A percentile compares a stretch with the other conserved stretches of the same genome.
Evolutionary conservation across 2,113 vertebrate genomes (phyloP).

Genomic region (Gobiocypris rarus): DNA sequence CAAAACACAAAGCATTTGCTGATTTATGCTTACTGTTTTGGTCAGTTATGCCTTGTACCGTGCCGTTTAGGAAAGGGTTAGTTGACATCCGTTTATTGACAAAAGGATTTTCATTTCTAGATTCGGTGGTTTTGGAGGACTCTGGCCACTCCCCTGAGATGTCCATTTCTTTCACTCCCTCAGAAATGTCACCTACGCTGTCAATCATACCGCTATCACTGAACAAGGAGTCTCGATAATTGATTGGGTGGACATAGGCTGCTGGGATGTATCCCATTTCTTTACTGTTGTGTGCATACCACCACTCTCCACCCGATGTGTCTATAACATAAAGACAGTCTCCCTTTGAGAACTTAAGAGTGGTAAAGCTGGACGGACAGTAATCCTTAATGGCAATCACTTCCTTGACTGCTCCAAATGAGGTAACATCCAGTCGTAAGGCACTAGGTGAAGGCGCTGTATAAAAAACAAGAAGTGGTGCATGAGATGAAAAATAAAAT

Average conservation of each 20-base stretch:
- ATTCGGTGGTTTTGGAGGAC: conserved; percentile 69
- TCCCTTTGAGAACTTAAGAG: conserved; percentile 94
- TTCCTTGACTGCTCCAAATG: conserved; percentile 88
- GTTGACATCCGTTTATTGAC: conserved; percentile 78
- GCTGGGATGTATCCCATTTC: conserved; percentile 98
- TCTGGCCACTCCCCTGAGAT: conserved; percentile 83
- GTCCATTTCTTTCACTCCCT: conserved; percentile 84
- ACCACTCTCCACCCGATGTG: conserved; percentile 92
- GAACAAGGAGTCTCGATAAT: conserved; percentile 83
- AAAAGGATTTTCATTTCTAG: conserved; percentile 86
- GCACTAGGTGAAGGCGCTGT: conserved; percentile 94
- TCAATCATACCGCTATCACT: conserved; percentile 94
- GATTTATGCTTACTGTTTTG: conserved; percentile 71
- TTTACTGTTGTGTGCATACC: conserved; percentile 97
- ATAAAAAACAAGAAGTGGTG: conserved; percentile 41
- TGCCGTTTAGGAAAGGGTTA: conserved; percentile 88
- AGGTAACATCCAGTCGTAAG: conserved; percentile 85
- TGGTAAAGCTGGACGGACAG: conserved; percentile 94
- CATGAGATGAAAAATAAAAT: neutral
- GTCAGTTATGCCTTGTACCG: conserved; percentile 61
- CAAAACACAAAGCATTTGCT: conserved; percentile 85
- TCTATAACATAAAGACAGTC: conserved; percentile 94
- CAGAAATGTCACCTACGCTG: conserved; percentile 81
- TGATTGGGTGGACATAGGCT: conserved; percentile 89
- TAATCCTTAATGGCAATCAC: conserved; percentile 96